These are phyloP conservation scores for Macrobrachium nipponense DNA, from an alignment of 1,140 invertebrate species.

Conservation along the genomic window DNA sequence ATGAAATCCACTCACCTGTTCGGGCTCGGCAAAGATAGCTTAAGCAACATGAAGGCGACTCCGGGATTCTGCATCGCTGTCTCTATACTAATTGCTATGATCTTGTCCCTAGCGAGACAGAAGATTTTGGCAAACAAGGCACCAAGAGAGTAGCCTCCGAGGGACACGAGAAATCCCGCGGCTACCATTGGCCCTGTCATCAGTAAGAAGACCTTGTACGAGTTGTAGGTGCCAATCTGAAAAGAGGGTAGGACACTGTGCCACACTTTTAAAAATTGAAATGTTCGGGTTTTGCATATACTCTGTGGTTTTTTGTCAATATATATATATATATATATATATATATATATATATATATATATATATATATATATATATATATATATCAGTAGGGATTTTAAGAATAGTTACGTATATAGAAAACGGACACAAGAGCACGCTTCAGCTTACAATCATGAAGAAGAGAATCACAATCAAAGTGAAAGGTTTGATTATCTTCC, in stretches of 20 bases:
- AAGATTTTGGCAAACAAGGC: conserved; percentile 43
- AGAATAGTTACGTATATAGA: not conserved
- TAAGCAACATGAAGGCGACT: conserved; percentile 70
- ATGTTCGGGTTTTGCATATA: not conserved
- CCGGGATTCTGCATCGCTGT: conserved; percentile 72
- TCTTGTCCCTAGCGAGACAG: conserved; percentile 59
- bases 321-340: not conserved
- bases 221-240: conserved; percentile 56
- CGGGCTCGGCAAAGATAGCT: conserved; percentile 69
- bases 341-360: conserved; percentile 10
- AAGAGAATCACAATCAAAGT: conserved; percentile 35
- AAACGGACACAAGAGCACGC: not conserved
- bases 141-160: conserved; percentile 48
- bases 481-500: conserved; percentile 51
- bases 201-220: conserved; percentile 58
- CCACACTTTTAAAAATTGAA: not conserved
- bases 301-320: not conserved
- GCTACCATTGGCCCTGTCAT: conserved; percentile 56
- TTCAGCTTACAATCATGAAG: conserved; percentile 44
- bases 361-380: conserved; percentile 12
- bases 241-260: not conserved
- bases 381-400: not conserved
- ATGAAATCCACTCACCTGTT: conserved; percentile 64
- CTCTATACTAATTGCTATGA: conserved; percentile 72
- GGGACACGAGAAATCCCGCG: conserved; percentile 47